Evolutionary conservation across 2,797 vertebrate genomes (phyloP).

Genomic region (Alca torda): DNA sequence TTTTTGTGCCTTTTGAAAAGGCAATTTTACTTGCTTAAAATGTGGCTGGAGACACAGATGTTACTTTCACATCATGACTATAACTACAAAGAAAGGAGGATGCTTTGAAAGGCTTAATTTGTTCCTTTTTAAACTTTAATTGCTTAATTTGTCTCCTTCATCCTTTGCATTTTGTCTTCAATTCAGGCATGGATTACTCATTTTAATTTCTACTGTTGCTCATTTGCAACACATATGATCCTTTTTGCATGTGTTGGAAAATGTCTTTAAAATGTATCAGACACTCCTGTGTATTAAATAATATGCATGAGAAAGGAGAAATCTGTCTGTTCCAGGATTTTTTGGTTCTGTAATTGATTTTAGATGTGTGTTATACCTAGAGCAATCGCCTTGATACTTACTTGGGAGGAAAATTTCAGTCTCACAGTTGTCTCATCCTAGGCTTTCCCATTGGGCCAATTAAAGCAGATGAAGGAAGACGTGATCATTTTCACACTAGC

Average conservation of each 20-base stretch:
- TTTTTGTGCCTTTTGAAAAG: background rate
- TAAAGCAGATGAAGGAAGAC: background rate
- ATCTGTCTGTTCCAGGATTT: background rate
- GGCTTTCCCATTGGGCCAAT: background rate
- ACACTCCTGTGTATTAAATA: background rate
- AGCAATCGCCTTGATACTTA: background rate
- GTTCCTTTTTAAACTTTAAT: background rate
- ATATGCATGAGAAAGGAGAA: background rate
- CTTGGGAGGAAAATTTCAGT: background rate
- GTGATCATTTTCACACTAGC: background rate
- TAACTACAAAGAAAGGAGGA: background rate
- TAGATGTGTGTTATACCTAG: background rate
- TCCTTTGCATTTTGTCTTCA: background rate
- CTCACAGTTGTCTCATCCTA: background rate
- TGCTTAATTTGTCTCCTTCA: background rate
- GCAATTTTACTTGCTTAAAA: background rate
- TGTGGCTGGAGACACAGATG: background rate
- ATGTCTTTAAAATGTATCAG: background rate
- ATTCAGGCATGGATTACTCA: background rate
- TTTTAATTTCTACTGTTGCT: background rate
- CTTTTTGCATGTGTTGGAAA: constrained; percentile 4
- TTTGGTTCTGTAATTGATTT: constrained; percentile 10
- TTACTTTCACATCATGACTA: background rate
- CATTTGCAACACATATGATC: background rate
- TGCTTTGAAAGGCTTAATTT: background rate